phyloP scores from a whole-genome alignment of 2,888 invertebrate genomes.

The Allygus modestus region DNA sequence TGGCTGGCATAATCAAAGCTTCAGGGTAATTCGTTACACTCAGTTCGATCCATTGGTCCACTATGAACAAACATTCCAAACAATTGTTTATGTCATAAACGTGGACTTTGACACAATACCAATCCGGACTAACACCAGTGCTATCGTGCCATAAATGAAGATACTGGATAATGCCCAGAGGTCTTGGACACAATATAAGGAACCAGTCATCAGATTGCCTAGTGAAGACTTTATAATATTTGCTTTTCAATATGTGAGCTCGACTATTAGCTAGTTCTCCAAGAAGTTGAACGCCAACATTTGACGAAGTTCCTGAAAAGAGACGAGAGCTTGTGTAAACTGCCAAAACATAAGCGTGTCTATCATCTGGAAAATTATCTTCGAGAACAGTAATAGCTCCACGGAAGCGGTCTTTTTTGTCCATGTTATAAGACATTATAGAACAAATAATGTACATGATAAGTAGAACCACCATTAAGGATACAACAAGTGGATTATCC shows the following conservation, averaged over 20 bases:
- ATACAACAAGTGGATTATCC: no score
- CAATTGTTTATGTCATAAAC: conserved; percentile 1
- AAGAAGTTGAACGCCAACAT: conserved; percentile 68
- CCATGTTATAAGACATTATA: no score
- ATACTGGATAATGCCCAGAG: conserved; percentile 53
- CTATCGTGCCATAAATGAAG: conserved; percentile 63
- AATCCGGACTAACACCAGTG: conserved; percentile 56
- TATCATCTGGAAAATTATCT: no score
- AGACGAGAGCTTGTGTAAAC: no score
- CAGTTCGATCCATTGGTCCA: neutral
- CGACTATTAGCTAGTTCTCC: conserved; percentile 63
- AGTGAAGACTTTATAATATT: conserved; percentile 50
- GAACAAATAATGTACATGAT: no score
- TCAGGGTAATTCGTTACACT: neutral
- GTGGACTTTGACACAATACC: conserved; percentile 52
- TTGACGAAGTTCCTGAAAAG: conserved; percentile 69
- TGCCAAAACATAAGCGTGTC: no score
- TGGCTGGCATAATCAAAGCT: neutral
- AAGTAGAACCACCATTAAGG: no score
- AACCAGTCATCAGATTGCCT: conserved; percentile 62
- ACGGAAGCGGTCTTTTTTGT: no score
- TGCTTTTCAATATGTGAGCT: conserved; percentile 64
- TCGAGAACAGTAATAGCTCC: no score
- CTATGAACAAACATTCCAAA: conserved; percentile 4
- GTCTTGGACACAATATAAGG: conserved; percentile 49